These are phyloP conservation scores for Pilophorus perplexus DNA, from an alignment of 2,888 invertebrate species.

Conservation along the genomic window DNA sequence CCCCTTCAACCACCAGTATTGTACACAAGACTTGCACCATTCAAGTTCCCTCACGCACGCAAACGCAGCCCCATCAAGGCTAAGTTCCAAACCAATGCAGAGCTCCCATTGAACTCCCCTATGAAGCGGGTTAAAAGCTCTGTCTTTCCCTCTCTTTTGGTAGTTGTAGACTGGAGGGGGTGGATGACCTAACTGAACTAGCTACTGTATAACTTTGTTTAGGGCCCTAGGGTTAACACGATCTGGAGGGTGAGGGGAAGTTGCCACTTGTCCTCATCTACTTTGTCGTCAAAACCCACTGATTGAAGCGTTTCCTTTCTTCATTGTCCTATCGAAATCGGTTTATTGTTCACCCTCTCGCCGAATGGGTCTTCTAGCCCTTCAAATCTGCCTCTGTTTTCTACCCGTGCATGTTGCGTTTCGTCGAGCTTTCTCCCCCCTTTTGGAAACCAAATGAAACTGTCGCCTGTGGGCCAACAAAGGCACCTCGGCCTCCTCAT, in stretches of 20 bases:
- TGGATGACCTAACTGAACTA: not conserved
- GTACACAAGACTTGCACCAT: slow-evolving; percentile 1
- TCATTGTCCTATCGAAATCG: not conserved
- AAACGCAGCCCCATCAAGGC: slow-evolving; percentile 7
- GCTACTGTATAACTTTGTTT: slow-evolving; percentile 22
- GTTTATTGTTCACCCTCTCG: slow-evolving; percentile 16
- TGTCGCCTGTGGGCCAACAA: not conserved
- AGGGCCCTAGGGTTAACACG: too few species aligned
- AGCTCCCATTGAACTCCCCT: too few species aligned
- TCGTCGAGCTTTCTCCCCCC: too few species aligned
- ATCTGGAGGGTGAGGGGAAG: not conserved
- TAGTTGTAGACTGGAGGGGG: too few species aligned
- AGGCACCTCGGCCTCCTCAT: slow-evolving; percentile 7
- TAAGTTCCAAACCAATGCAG: too few species aligned
- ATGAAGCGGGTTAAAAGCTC: not conserved
- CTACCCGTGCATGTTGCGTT: slow-evolving; percentile 2
- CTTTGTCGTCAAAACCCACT: slow-evolving; percentile 34
- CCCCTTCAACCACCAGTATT: too few species aligned
- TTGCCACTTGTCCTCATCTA: slow-evolving; percentile 19
- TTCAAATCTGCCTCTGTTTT: slow-evolving; percentile 19
- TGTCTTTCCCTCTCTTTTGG: too few species aligned
- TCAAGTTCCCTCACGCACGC: not conserved
- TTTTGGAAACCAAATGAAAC: not conserved
- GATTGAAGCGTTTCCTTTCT: slow-evolving; percentile 16
- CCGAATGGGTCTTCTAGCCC: too few species aligned